phyloP scores from a whole-genome alignment of 2,113 vertebrate species.

The Silurus meridionalis region DNA sequence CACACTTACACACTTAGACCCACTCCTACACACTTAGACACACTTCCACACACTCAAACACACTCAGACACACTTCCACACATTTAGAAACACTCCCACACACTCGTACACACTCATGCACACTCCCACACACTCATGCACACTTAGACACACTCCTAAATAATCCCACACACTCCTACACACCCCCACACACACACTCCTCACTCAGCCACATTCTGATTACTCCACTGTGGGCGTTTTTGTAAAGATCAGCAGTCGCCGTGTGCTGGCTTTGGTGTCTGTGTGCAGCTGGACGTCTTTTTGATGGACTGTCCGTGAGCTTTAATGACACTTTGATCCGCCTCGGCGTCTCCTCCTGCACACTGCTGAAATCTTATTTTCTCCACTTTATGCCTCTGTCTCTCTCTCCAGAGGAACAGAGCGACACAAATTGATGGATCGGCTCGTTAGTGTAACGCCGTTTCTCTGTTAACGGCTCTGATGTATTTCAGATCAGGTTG shows the following conservation, averaged over 20 bases:
- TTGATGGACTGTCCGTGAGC: neutral
- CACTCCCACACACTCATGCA: neutral
- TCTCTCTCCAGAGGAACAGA: neutral
- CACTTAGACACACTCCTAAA: neutral
- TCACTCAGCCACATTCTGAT: neutral
- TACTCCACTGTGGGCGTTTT: neutral
- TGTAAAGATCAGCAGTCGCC: neutral
- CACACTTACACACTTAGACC: neutral
- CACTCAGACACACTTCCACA: neutral
- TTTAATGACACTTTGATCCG: constrained; percentile 25
- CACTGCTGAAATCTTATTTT: neutral
- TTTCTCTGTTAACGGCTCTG: neutral
- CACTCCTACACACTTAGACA: neutral
- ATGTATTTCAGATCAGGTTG: neutral
- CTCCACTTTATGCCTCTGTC: neutral
- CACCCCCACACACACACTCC: neutral
- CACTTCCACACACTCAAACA: neutral
- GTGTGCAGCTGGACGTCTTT: constrained; percentile 7
- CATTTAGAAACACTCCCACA: neutral
- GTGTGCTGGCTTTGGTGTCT: neutral
- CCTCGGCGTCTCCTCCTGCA: neutral
- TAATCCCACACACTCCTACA: neutral
- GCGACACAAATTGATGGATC: constrained; percentile 14
- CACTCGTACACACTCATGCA: neutral
- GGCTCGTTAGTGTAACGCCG: neutral